Conservation (phyloP, 2,888 invertebrate species). For the Mimas tiliae region DNA sequence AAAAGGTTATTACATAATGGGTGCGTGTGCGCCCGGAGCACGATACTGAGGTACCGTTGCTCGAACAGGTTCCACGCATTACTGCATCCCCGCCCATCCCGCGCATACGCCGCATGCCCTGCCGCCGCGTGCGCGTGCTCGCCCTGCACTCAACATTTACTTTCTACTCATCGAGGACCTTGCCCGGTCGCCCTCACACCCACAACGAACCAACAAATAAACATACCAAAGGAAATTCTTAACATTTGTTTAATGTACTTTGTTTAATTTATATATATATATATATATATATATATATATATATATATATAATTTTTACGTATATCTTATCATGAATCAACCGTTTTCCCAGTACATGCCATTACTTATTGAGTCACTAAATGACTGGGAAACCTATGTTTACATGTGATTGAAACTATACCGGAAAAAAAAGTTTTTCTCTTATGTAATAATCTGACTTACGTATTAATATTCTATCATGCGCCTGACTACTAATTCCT, state of each 20-base stretch:
- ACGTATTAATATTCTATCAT: too few relatives aligned
- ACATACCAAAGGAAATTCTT: slow-evolving; percentile 10
- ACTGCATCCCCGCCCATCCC: slow-evolving; percentile 42
- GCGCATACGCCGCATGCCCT: slow-evolving; percentile 38
- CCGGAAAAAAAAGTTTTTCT: too few relatives aligned
- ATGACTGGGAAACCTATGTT: background rate
- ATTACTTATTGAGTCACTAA: background rate
- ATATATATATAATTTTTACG: too few relatives aligned
- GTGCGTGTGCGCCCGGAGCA: slow-evolving; percentile 72
- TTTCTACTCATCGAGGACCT: slow-evolving; percentile 82
- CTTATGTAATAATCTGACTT: too few relatives aligned
- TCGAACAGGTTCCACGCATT: slow-evolving; percentile 76
- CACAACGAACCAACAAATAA: slow-evolving; percentile 30
- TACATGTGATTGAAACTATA: background rate
- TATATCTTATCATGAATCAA: slow-evolving; percentile 2
- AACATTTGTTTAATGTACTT: background rate
- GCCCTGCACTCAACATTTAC: slow-evolving; percentile 73
- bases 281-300: too few relatives aligned
- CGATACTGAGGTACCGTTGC: slow-evolving; percentile 75
- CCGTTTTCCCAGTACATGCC: background rate
- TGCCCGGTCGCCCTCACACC: slow-evolving; percentile 54
- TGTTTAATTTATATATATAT: background rate
- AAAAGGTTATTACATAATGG: slow-evolving; percentile 81
- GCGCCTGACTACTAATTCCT: too few relatives aligned
- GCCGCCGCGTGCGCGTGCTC: slow-evolving; percentile 54